Evolutionary conservation across 1,140 invertebrate species (phyloP), one percentile per base, ranked within the genome.

Genomic region (Drosophila tani): DNA sequence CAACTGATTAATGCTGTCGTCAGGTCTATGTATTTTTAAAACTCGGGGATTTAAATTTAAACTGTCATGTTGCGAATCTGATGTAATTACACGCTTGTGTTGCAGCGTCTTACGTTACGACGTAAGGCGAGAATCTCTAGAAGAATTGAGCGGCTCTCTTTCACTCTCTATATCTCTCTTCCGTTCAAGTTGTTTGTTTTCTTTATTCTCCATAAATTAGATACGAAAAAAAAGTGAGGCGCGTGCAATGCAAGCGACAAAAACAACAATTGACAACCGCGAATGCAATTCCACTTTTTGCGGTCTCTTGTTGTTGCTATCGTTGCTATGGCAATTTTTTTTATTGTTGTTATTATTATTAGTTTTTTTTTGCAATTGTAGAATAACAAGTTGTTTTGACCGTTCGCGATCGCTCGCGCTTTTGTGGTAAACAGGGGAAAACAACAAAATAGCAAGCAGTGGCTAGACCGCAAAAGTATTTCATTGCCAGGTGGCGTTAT

Each of bases 361-460:
- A 24, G 21, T 24, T 21, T 24, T 24, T 55, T 56, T 65, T 67
- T 32, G 55, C 63, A 65, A 24, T 78, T 82, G 65, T 53, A 68
- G 75, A 88, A 88, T 85, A 88, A 88, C 85, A 88, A 88, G 81
- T 88, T 88, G 85, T 88, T 88, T 90, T 88, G 85, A 85, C 83
- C 79, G 74, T 62, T 66, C 41, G 69, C 40, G 24, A 69, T 70
- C 78, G 69, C 46, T 82, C 66, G 62, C 19, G 53, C 7, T 68
- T 67, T 53, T 67, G 71, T 66, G 55, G 81, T 83, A 78, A 88
- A 86, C 73, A 67, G 64, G 43, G 66, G 38, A 51, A 40, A 88
- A 85, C 66, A 66, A 65, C 66, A 81, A 59, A 46, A 59, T 38
- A 63, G 55, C 27, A 62, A 45, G 29, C 41, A 21, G 14, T 21